Evolutionary conservation across 2,888 invertebrate species (phyloP), one percentile per base, ranked within the genome.

Genomic region (Pterostichus madidus): DNA sequence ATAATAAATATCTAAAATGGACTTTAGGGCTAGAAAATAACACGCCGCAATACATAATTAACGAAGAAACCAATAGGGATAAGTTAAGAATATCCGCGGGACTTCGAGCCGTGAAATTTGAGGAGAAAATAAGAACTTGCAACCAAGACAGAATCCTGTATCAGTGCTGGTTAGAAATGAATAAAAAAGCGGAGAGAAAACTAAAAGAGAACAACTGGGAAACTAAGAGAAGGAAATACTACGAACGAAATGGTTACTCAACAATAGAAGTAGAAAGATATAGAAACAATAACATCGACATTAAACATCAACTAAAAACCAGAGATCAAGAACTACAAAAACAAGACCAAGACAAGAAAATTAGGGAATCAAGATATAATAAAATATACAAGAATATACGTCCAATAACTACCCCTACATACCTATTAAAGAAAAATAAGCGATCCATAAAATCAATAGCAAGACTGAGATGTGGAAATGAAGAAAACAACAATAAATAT

Each of bases 1-100:
- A 77, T 15, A 1, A 53, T 1, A 64, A 44, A 15, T 83, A 79
- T 24, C 1, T 83, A 6, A 83, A 59, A 77, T 84, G 84, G 83
- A 73, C 46, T 6, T 64, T 83, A 11, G 81, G 61, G 2, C n/a
- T 83, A 10, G 68, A 82, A 0, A 13, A 5, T 0, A n/a, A 15
- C 8, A 77, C 82, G 0, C 82, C 81, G 6, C 31, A 39, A 7
- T 79, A 78, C 13, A 80, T 83, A 8, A 44, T 83, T 7, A 44
- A 53, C 1, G 73, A 84, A 49, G 83, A 83, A n/a, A 53, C 73
- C 10, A 76, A 82, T 15, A 68, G 68, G 24, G 56, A 64, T 6
- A 84, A 84, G 17, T 8, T 84, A 10, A 49, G 77, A 77, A 52
- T 56, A 0, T 6, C 0, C 4, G 24, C 77, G 2, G 81, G 46